Conservation (phyloP, 2,888 invertebrate species). For the Bugula neritina region DNA sequence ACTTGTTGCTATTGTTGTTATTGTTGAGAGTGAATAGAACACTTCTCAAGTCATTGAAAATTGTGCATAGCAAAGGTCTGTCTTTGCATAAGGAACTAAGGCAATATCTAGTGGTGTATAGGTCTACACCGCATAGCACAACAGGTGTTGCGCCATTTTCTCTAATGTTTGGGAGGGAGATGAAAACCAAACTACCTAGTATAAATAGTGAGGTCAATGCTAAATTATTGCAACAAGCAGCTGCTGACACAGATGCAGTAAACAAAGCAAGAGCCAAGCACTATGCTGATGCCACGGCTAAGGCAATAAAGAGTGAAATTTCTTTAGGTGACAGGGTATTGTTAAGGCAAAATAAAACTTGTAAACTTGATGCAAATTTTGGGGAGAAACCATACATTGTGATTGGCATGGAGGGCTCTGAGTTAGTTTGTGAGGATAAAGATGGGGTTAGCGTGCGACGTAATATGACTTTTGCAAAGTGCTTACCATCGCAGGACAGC, state of each 20-base stretch:
- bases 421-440: no score
- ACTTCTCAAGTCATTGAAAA: not conserved
- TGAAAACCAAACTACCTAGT: conserved; percentile 13
- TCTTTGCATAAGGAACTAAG: not conserved
- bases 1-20: no score
- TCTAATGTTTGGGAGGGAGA: not conserved
- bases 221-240: conserved; percentile 14
- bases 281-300: not conserved
- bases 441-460: no score
- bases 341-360: no score
- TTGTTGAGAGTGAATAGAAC: conserved; percentile 33
- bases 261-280: not conserved
- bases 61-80: not conserved
- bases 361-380: no score
- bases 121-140: conserved; percentile 4
- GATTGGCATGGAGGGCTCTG: no score
- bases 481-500: no score
- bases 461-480: no score
- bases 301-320: no score
- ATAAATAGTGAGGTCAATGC: not conserved
- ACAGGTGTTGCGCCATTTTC: conserved; percentile 15
- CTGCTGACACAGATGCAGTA: conserved; percentile 6
- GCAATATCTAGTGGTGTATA: not conserved
- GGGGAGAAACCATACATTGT: no score
- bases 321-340: no score